These are phyloP conservation scores for Eristalis tenax DNA, from an alignment of 2,888 invertebrate species.

Conservation along the genomic window DNA sequence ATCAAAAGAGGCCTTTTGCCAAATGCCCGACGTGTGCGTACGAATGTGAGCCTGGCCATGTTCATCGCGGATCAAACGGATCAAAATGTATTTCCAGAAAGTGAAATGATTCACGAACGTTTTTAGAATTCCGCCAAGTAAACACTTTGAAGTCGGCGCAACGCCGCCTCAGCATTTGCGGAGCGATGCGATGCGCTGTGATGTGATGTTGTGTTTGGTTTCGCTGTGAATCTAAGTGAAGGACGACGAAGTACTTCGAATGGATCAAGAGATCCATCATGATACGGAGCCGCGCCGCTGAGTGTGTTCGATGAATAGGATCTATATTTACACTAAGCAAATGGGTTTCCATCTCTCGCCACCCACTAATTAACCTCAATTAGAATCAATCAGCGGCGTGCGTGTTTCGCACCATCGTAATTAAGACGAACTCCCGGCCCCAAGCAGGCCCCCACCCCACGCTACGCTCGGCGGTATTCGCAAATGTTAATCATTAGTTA, in stretches of 20 bases:
- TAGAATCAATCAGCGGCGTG: conserved; percentile 58
- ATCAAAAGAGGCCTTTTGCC: conserved; percentile 56
- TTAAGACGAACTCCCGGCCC: conserved; percentile 15
- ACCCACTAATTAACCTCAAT: conserved; percentile 68
- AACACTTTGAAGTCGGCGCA: conserved; percentile 48
- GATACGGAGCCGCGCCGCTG: not conserved
- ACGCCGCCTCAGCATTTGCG: not conserved
- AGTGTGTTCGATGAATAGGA: conserved; percentile 20
- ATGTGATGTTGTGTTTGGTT: not conserved
- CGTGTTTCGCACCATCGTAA: conserved; percentile 53
- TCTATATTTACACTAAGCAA: conserved; percentile 36
- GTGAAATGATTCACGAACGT: conserved; percentile 59
- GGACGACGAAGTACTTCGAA: conserved; percentile 22
- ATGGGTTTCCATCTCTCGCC: conserved; percentile 46
- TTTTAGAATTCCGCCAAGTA: conserved; percentile 53
- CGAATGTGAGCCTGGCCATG: conserved; percentile 6
- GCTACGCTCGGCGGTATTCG: not conserved
- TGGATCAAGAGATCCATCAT: not conserved
- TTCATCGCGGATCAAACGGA: conserved; percentile 52
- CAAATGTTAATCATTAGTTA: conserved; percentile 59
- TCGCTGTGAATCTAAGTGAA: conserved; percentile 16
- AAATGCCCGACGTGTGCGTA: conserved; percentile 6
- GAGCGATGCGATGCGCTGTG: not conserved
- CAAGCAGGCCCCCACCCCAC: not conserved
- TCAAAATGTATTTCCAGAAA: conserved; percentile 39